Evolutionary conservation across 2,888 invertebrate genomes (phyloP), one percentile per base, ranked within the genome.

Genomic region (Saturnia japonica): DNA sequence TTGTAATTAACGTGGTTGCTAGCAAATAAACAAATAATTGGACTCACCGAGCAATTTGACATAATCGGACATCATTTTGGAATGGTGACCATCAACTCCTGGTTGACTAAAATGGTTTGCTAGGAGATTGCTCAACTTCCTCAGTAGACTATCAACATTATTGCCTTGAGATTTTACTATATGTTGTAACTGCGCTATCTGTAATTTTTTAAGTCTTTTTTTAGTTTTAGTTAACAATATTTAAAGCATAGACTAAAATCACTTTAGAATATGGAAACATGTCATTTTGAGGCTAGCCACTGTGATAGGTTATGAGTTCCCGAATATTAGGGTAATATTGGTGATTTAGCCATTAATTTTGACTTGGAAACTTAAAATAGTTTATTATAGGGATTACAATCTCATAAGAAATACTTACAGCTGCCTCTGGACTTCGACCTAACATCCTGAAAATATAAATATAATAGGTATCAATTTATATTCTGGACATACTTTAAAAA

Each of bases 381-480:
- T n/a, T 19, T 11, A 54, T 22, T 11, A 22, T 54, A 7, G 3
- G 9, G 9, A 22, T 22, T 1, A 60, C 3, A 60, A 28, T 4
- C 0, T 28, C 3, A 60, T 12, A 60, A 54, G 28, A 66, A 11
- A 0, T 78, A 94, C 95, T 95, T 86, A 96, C 96, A 1, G 96
- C 95, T 40, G 96, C 96, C 74, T 96, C 96, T 70, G 95, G 93
- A 75, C 95, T 95, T 70, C 95, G 93, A 0, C 96, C 96, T 57
- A 96, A 92, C 94, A 96, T 95, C 78, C 96, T 96, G 86, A 42
- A 94, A 88, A 67, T 25, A 70, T 34, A 34, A 4, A 34, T 34
- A 34, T 34, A 64, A n/a, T 0, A 70, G 28, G 0, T 7, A 19
- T n/a, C 4, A 47, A 40, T 16, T 4, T 2, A 19, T 47, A 28